A percentile compares a stretch with the other conserved stretches of the same genome.
Evolutionary conservation across 1,140 invertebrate genomes (phyloP).

Genomic region (Anoplolepis gracilipes): DNA sequence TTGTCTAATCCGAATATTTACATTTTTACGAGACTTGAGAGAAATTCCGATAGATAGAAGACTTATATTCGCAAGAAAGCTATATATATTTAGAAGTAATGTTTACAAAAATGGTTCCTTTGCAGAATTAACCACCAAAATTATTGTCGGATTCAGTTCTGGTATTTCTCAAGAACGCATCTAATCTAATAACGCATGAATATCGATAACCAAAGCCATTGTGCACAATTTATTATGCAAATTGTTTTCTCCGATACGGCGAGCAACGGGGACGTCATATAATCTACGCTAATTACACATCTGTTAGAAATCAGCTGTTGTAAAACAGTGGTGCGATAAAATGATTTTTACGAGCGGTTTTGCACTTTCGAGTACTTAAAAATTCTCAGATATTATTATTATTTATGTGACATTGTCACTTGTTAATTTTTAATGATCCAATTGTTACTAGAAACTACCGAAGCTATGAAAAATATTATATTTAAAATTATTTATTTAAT

Average conservation of each 20-base stretch:
- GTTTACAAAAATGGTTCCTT: too few relatives aligned
- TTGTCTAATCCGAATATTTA: background rate
- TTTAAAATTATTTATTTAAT: background rate
- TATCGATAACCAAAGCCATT: background rate
- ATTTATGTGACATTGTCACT: background rate
- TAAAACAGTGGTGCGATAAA: background rate
- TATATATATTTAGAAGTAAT: too few relatives aligned
- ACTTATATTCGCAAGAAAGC: too few relatives aligned
- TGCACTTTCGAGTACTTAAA: slow-evolving; percentile 11
- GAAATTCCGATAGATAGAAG: too few relatives aligned
- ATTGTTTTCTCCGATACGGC: background rate
- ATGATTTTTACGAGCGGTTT: slow-evolving; percentile 35
- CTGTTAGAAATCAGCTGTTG: slow-evolving; percentile 3
- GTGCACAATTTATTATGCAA: slow-evolving; percentile 8
- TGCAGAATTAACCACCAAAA: too few relatives aligned
- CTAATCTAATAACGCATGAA: slow-evolving; percentile 42
- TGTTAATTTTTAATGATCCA: slow-evolving; percentile 2
- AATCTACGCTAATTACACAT: background rate
- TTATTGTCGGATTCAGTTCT: background rate
- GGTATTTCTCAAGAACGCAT: slow-evolving; percentile 24
- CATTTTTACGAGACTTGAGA: too few relatives aligned
- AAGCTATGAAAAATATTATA: slow-evolving; percentile 1
- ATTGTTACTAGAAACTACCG: background rate
- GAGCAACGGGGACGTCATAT: background rate
- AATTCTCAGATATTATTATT: background rate